These are phyloP conservation scores for Drosophila nr. perissopoda DNA, from an alignment of 2,888 invertebrate genomes.

Conservation along the genomic window DNA sequence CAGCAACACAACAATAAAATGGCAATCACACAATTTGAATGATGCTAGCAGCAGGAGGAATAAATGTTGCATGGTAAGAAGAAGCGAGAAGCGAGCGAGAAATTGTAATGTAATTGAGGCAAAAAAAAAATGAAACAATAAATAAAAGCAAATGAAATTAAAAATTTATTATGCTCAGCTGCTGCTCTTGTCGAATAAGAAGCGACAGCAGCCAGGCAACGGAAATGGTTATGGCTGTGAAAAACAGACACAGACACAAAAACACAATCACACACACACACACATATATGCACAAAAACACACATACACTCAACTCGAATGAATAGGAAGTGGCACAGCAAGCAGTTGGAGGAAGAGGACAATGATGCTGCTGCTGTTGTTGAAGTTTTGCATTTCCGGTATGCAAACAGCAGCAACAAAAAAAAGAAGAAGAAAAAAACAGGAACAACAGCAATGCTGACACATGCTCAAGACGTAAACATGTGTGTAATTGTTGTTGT, in stretches of 20 bases:
- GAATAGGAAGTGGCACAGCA: constrained; percentile 20
- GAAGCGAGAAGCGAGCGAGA: constrained; percentile 21
- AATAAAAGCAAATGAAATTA: constrained; percentile 75
- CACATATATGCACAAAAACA: constrained; percentile 11
- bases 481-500: constrained; percentile 68
- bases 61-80: constrained; percentile 10
- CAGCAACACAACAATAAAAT: constrained; percentile 24
- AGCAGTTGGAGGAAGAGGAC: constrained; percentile 4
- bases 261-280: constrained; percentile 22
- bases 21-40: constrained; percentile 41
- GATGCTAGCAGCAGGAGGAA: constrained; percentile 23
- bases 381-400: constrained; percentile 83
- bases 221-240: constrained; percentile 76
- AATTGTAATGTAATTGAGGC: constrained; percentile 72
- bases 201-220: constrained; percentile 40
- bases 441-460: constrained; percentile 25
- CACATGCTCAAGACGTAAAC: constrained; percentile 68
- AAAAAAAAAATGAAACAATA: constrained; percentile 41
- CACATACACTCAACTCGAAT: constrained; percentile 24
- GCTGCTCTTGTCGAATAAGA: constrained; percentile 33
- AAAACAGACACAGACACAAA: constrained; percentile 59
- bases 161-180: constrained; percentile 74
- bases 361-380: constrained; percentile 54
- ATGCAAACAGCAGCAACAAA: constrained; percentile 62
- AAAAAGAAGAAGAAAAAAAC: neutral